These are phyloP conservation scores for Drosophila athabasca DNA, from an alignment of 1,140 invertebrate species.

Conservation along the genomic window DNA sequence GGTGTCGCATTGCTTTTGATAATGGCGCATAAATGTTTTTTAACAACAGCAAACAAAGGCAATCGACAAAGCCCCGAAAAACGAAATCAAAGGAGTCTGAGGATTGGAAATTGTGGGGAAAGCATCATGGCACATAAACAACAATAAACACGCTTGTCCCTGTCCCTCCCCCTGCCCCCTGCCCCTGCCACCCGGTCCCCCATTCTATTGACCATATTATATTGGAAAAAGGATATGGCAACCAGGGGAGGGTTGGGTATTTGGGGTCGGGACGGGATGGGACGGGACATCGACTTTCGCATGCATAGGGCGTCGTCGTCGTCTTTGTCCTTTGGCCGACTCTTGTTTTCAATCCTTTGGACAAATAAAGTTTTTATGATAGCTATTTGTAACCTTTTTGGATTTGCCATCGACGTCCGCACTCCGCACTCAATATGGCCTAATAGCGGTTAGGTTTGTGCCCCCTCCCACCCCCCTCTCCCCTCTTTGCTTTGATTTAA, in stretches of 20 bases:
- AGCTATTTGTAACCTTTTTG: conserved; percentile 80
- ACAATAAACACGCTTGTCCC: conserved; percentile 77
- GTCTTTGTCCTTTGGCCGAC: conserved; percentile 46
- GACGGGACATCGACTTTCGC: conserved; percentile 54
- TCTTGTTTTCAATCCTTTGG: conserved; percentile 77
- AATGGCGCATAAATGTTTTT: conserved; percentile 79
- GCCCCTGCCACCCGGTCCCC: not conserved
- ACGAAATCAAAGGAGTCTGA: conserved; percentile 66
- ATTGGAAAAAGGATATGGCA: conserved; percentile 33
- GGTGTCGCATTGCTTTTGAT: conserved; percentile 72
- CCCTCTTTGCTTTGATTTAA: conserved; percentile 75
- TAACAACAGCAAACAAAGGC: conserved; percentile 78
- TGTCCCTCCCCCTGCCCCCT: too few relatives aligned
- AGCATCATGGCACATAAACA: conserved; percentile 67
- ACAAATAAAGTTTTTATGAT: conserved; percentile 81
- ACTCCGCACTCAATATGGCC: conserved; percentile 48
- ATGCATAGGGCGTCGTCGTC: conserved; percentile 58
- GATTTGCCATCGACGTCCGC: conserved; percentile 38
- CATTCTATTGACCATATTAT: conserved; percentile 67
- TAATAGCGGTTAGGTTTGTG: conserved; percentile 63
- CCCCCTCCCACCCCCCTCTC: conserved; percentile 46
- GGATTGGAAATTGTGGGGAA: conserved; percentile 52
- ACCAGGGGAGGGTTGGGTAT: not conserved
- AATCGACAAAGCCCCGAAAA: conserved; percentile 62
- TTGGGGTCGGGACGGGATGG: conserved; percentile 24